Evolutionary conservation across 2,888 invertebrate species (phyloP).

Genomic region (Cataglyphis albicans): DNA sequence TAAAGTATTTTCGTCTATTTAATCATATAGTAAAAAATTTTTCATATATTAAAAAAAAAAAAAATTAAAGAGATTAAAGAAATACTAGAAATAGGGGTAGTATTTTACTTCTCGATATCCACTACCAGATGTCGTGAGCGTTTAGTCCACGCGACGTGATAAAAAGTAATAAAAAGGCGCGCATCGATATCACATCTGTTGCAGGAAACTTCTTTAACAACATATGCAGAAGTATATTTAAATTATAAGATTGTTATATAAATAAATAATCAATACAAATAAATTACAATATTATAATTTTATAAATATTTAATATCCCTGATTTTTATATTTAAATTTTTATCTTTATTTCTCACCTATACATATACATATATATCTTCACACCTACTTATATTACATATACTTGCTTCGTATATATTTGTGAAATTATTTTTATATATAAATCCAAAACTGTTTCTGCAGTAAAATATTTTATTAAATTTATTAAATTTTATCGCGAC

Average conservation of each 20-base stretch:
- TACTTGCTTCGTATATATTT: not conserved
- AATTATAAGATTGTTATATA: not conserved
- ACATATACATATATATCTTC: not conserved
- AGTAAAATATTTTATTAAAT: not conserved
- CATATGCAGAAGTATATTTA: not conserved
- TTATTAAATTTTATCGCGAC: not conserved
- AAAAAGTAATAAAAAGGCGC: constrained; percentile 50
- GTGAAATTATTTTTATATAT: not conserved
- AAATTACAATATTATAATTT: not conserved
- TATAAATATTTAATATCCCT: not conserved
- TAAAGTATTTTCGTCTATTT: constrained; percentile 5
- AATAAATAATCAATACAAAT: not conserved
- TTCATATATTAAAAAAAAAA: not conserved
- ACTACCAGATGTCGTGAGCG: constrained; percentile 74
- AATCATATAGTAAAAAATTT: not conserved
- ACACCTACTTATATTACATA: not conserved
- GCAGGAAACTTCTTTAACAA: constrained; percentile 58
- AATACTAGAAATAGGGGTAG: constrained; percentile 17
- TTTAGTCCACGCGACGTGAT: constrained; percentile 65
- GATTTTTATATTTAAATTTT: constrained; percentile 1
- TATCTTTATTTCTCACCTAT: not conserved
- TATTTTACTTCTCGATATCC: not conserved
- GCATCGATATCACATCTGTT: constrained; percentile 64
- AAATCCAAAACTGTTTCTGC: not conserved
- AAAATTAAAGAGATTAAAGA: not conserved